phyloP scores from a whole-genome alignment of 2,888 invertebrate genomes.

The Sesia bembeciformis region DNA sequence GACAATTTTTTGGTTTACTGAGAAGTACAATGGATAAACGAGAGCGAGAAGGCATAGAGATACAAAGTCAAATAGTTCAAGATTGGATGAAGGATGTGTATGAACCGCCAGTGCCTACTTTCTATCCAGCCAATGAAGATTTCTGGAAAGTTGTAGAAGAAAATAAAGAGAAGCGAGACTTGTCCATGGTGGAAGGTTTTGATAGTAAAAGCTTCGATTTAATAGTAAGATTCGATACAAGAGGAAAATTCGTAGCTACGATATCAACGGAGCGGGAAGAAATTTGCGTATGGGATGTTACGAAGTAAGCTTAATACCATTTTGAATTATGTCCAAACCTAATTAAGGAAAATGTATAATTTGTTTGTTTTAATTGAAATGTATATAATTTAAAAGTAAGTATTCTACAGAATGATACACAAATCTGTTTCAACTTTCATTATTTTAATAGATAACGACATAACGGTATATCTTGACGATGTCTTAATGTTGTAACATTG shows the following conservation, averaged over 20 bases:
- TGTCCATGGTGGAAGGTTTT: conserved; percentile 48
- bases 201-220: conserved; percentile 73
- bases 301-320: conserved; percentile 33
- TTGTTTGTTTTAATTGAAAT: not conserved
- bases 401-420: conserved; percentile 1
- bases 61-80: conserved; percentile 47
- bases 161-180: conserved; percentile 38
- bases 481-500: too few species aligned
- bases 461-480: too few species aligned
- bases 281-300: conserved; percentile 87
- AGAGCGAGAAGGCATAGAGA: conserved; percentile 39
- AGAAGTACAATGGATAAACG: conserved; percentile 50
- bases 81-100: conserved; percentile 60
- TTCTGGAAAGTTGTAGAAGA: conserved; percentile 50
- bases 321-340: not conserved
- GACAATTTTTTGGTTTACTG: conserved; percentile 85
- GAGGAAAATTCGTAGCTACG: conserved; percentile 83
- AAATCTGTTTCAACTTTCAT: not conserved
- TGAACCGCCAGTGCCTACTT: conserved; percentile 75
- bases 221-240: conserved; percentile 76
- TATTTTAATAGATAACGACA: not conserved
- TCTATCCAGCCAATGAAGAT: conserved; percentile 72
- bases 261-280: conserved; percentile 83
- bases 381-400: not conserved
- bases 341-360: not conserved